These are phyloP conservation scores for Geophilus truncorum DNA, from an alignment of 2,888 invertebrate genomes.

Conservation along the genomic window DNA sequence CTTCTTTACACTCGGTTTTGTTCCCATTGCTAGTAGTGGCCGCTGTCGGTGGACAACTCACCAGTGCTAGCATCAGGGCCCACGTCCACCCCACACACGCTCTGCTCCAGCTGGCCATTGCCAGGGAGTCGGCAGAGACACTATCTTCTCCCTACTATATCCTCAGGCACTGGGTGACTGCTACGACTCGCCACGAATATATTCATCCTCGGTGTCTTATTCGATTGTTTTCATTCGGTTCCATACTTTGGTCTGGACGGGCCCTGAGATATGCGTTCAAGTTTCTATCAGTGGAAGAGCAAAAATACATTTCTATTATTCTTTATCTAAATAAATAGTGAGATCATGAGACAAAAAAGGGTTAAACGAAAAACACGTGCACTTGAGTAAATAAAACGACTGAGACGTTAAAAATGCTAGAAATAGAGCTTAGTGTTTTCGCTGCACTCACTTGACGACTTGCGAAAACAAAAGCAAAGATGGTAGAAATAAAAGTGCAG, in stretches of 20 bases:
- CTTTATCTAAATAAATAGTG: background rate
- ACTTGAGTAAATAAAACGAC: background rate
- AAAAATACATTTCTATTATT: no score
- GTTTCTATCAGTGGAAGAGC: background rate
- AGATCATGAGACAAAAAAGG: background rate
- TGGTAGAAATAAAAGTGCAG: background rate
- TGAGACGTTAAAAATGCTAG: background rate
- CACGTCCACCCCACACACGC: background rate
- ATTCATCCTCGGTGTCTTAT: background rate
- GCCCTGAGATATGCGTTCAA: background rate
- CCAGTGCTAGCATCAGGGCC: background rate
- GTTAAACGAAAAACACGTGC: background rate
- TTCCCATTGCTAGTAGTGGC: background rate
- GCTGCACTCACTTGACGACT: background rate
- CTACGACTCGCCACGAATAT: background rate
- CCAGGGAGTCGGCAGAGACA: background rate
- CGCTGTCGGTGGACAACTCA: background rate
- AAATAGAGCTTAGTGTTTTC: background rate
- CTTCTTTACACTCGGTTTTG: conserved; percentile 62
- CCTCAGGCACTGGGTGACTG: conserved; percentile 15
- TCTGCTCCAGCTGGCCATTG: background rate
- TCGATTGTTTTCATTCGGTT: background rate
- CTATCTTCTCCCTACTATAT: background rate
- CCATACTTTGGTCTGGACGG: background rate
- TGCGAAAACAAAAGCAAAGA: background rate